Conservation (phyloP, 2,888 invertebrate genomes). For the Scaptomyza parva region DNA sequence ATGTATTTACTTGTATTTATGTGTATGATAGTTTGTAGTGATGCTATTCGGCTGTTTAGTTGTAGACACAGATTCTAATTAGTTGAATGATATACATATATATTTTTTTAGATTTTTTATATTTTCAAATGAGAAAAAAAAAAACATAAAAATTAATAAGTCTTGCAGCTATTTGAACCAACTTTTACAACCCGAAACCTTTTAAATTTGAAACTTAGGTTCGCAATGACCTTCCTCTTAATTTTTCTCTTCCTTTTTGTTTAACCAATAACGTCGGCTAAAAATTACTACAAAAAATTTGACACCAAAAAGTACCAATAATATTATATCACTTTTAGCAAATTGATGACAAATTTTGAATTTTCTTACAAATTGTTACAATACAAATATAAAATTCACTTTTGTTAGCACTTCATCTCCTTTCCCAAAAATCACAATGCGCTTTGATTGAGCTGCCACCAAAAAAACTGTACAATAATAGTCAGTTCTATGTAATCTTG, state of each 20-base stretch:
- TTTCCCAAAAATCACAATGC: conserved; percentile 82
- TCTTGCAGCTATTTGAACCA: conserved; percentile 55
- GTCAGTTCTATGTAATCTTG: conserved; percentile 51
- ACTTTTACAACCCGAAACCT: conserved; percentile 66
- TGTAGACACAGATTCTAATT: conserved; percentile 65
- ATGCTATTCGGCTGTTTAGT: conserved; percentile 45
- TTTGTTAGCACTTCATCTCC: conserved; percentile 47
- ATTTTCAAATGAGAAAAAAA: conserved; percentile 1
- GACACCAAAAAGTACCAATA: conserved; percentile 71
- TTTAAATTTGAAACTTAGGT: conserved; percentile 34
- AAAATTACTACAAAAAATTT: conserved; percentile 52
- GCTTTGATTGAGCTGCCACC: conserved; percentile 84
- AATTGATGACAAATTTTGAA: conserved; percentile 71
- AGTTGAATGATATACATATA: conserved; percentile 39
- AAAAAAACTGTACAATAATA: conserved; percentile 53
- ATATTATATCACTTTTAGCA: conserved; percentile 75
- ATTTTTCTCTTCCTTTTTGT: neutral
- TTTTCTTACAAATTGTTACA: conserved; percentile 60
- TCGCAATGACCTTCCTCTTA: conserved; percentile 27
- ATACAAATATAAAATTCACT: conserved; percentile 63
- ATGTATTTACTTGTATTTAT: conserved; percentile 10
- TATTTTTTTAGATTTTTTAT: conserved; percentile 5
- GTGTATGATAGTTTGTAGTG: conserved; percentile 53
- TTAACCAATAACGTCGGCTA: conserved; percentile 9
- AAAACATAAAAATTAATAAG: conserved; percentile 18